Base-by-base conservation (phyloP, 2,888 invertebrate species). In the Clepsis dumicolana region DNA sequence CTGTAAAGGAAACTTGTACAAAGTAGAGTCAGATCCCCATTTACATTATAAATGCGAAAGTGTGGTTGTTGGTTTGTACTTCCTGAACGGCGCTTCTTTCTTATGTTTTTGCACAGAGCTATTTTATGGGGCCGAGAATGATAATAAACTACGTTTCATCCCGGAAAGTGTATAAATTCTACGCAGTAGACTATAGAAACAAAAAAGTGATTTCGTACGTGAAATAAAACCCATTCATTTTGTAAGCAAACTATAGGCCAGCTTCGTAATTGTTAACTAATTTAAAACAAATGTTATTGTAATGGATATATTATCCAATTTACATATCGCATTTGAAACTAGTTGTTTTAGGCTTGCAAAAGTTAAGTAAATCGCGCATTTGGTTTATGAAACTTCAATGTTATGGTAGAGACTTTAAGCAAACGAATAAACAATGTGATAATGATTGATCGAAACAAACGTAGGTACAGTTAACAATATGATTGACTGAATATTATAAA, bases 341-440 rank as follows among this genome's bases (percentile, higher is more conserved):
- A 48, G 63, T 64, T 44, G 41, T 63, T 63, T 41, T 63, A 54
- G 63, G 63, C 18, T 41, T 21, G 8, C 38, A 44, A 44, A 54
- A 64, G 50, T 32, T 62, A 32, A 5, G 21, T 21, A 21, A 10
- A 44, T 44, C 16, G 1, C 44, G 44, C 44, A 44, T 21, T n/a
- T 48, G 48, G 10, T 48, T 48, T 12, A 21, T 8, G 3, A 21
- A 48, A 48, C 18, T 48, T 48, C 18, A 12, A 48, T 48, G 48
- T 48, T 48, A 48, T n/a, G 48, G 8, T 10, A 48, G 8, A 48
- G 12, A 48, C 21, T 48, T 48, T 48, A 48, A 21, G n/a, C 12
- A 12, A 48, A 21, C 12, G 48, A 48, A 21, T 12, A 48, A 44
- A 41, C n/a, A 41, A 18, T 16, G 12, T 35, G n/a, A 35, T 12